Evolutionary conservation across 2,888 invertebrate species (phyloP).

Genomic region (Hipparchia semele): DNA sequence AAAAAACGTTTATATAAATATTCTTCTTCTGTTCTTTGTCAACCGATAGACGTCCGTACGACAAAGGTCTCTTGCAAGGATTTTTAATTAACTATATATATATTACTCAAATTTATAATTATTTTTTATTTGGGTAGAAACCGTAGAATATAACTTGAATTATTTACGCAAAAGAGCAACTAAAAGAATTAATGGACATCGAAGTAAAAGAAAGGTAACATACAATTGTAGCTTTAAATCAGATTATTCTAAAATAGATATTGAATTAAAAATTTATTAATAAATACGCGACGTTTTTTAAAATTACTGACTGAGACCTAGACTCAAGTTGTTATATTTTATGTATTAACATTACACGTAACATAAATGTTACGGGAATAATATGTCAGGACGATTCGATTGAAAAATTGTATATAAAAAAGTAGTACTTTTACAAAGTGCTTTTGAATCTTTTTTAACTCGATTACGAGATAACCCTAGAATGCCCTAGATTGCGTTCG

Average conservation of each 20-base stretch:
- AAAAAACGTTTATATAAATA: not conserved
- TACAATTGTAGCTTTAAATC: conserved; percentile 41
- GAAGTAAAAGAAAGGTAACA: conserved; percentile 34
- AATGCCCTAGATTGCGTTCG: no score
- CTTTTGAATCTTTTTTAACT: no score
- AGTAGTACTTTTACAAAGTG: no score
- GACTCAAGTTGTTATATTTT: conserved; percentile 23
- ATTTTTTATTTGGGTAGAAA: not conserved
- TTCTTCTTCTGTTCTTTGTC: not conserved
- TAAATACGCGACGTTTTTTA: conserved; percentile 20
- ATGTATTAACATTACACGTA: not conserved
- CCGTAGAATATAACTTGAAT: not conserved
- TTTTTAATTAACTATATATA: no score
- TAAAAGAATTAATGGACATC: conserved; percentile 33
- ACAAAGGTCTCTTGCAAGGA: no score
- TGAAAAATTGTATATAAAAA: not conserved
- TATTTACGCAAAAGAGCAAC: not conserved
- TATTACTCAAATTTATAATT: not conserved
- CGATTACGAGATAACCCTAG: no score
- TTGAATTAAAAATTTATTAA: conserved; percentile 40
- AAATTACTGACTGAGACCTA: conserved; percentile 61
- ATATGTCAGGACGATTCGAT: not conserved
- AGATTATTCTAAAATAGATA: conserved; percentile 58
- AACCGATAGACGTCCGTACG: no score
- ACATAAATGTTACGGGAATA: not conserved